Evolutionary conservation across 2,113 vertebrate genomes (phyloP).

Genomic region (Sinosuthora webbiana): DNA sequence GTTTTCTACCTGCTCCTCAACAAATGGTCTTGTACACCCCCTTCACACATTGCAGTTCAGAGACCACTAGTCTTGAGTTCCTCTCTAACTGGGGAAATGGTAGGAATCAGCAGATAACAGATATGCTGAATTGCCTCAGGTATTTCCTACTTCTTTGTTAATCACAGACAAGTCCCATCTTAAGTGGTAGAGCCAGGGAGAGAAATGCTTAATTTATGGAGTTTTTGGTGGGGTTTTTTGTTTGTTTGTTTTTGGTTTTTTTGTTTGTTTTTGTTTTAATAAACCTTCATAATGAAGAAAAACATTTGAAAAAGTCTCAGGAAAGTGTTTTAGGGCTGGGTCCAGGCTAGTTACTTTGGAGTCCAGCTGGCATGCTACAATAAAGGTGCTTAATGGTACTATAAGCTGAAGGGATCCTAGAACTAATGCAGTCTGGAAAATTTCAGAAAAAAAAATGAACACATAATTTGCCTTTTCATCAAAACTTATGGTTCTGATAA

Average conservation of each 20-base stretch:
- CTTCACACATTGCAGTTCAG: neutral
- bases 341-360: neutral
- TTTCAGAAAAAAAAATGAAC: neutral
- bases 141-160: neutral
- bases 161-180: neutral
- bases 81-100: neutral
- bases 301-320: neutral
- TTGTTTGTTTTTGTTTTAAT: neutral
- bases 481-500: neutral
- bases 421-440: neutral
- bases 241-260: neutral
- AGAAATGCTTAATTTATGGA: neutral
- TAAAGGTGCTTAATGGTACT: neutral
- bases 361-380: neutral
- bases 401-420: neutral
- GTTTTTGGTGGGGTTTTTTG: too few relatives aligned
- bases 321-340: neutral
- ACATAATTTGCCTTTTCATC: neutral
- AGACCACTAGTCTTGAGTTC: neutral
- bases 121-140: neutral
- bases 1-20: neutral
- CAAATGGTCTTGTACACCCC: neutral
- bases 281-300: neutral
- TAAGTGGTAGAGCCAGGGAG: neutral
- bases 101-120: neutral